phyloP scores from a whole-genome alignment of 1,140 invertebrate species.

The Tetranychus urticae region DNA sequence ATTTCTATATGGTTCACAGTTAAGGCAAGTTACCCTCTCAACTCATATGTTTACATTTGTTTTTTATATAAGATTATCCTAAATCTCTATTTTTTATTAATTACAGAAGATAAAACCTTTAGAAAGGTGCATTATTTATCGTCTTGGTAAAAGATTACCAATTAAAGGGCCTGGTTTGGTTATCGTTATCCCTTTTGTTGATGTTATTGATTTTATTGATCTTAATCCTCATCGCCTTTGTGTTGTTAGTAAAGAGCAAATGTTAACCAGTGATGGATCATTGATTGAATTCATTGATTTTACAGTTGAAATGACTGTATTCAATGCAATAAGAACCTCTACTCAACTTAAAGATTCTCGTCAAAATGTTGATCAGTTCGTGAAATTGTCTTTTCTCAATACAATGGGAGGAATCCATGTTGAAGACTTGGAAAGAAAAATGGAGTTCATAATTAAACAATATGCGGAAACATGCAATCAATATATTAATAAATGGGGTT shows the following conservation, averaged over 20 bases:
- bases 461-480: slow-evolving; percentile 7
- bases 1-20: not conserved
- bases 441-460: slow-evolving; percentile 4
- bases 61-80: not conserved
- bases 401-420: slow-evolving; percentile 5
- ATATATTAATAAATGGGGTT: slow-evolving; percentile 9
- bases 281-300: slow-evolving; percentile 1
- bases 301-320: not conserved
- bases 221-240: not conserved
- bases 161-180: slow-evolving; percentile 2
- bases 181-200: slow-evolving; percentile 3
- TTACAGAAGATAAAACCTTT: slow-evolving; percentile 3
- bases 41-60: not conserved
- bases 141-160: slow-evolving; percentile 7
- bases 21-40: not conserved
- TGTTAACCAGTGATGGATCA: slow-evolving; percentile 5
- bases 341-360: slow-evolving; percentile 6
- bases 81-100: not conserved
- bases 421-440: slow-evolving; percentile 8
- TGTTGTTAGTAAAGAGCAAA: slow-evolving; percentile 1
- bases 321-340: not conserved
- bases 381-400: slow-evolving; percentile 3
- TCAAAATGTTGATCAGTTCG: slow-evolving; percentile 5
- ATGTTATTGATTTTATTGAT: slow-evolving; percentile 5
- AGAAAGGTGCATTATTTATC: slow-evolving; percentile 6